Percentiles rank a stretch among this genome's conserved stretches.
Conservation (phyloP, 2,797 vertebrate genomes). For the Chanos chanos region DNA sequence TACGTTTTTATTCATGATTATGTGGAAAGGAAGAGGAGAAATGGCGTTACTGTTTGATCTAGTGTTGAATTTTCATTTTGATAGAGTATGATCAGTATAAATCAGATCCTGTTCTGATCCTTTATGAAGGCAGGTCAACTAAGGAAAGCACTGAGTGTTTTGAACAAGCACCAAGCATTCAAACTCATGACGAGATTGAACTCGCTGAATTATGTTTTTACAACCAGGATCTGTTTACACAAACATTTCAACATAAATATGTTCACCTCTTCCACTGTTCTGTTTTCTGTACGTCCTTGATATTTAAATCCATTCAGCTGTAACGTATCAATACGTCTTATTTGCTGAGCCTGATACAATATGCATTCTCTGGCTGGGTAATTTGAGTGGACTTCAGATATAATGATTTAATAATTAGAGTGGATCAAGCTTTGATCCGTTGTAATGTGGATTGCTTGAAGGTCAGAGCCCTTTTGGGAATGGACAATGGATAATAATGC, state of each 20-base stretch:
- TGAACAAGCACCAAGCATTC: no score
- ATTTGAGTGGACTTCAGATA: conserved; percentile 23
- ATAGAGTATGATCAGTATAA: no score
- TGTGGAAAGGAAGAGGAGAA: no score
- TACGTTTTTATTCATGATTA: no score
- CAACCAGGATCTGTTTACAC: not conserved
- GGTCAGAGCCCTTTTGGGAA: conserved; percentile 19
- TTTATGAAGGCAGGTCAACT: no score
- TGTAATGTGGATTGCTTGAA: conserved; percentile 28
- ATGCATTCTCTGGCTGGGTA: conserved; percentile 12
- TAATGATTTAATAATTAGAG: conserved; percentile 40
- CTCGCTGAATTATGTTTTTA: no score
- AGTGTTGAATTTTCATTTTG: no score
- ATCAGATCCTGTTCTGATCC: no score
- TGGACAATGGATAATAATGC: conserved; percentile 26
- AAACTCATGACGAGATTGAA: no score
- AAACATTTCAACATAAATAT: not conserved
- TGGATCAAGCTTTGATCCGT: conserved; percentile 61
- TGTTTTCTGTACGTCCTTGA: not conserved
- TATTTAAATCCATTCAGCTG: conserved; percentile 26
- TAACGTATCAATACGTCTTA: conserved; percentile 1
- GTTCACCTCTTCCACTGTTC: conserved; percentile 1
- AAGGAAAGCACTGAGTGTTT: no score
- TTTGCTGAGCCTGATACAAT: conserved; percentile 6
- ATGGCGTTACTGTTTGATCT: no score